Evolutionary conservation across 2,113 vertebrate species (phyloP).

Genomic region (Tinamus guttatus): DNA sequence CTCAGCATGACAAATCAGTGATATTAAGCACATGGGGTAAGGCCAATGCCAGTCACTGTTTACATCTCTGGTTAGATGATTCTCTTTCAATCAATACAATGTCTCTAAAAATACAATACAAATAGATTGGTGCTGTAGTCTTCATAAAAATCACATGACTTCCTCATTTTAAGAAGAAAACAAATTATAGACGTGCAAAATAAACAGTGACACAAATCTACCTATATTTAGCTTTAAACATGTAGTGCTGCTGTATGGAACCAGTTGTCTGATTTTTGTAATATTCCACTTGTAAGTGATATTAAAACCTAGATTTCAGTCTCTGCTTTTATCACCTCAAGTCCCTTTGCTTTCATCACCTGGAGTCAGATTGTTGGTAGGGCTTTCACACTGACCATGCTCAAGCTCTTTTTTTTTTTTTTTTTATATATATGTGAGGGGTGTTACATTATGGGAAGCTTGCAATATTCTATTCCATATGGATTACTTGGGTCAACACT

Average conservation of each 20-base stretch:
- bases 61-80: constrained; percentile 73
- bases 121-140: neutral
- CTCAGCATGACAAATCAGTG: constrained; percentile 79
- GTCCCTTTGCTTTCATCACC: neutral
- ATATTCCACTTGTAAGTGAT: neutral
- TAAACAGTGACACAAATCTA: neutral
- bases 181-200: neutral
- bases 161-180: neutral
- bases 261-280: neutral
- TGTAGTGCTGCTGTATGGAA: neutral
- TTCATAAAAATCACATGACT: constrained; percentile 29
- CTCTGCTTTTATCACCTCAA: neutral
- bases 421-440: neutral
- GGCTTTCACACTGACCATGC: neutral
- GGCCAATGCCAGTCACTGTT: constrained; percentile 77
- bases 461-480: neutral
- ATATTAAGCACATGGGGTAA: constrained; percentile 80
- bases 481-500: neutral
- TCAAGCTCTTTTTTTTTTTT: neutral
- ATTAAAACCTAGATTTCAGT: neutral
- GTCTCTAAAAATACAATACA: constrained; percentile 57
- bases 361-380: neutral
- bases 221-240: neutral
- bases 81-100: constrained; percentile 69
- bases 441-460: neutral